Evolutionary conservation across 2,797 vertebrate genomes (phyloP), one percentile per base, ranked within the genome.

Genomic region (Melanotaenia trifasciata): DNA sequence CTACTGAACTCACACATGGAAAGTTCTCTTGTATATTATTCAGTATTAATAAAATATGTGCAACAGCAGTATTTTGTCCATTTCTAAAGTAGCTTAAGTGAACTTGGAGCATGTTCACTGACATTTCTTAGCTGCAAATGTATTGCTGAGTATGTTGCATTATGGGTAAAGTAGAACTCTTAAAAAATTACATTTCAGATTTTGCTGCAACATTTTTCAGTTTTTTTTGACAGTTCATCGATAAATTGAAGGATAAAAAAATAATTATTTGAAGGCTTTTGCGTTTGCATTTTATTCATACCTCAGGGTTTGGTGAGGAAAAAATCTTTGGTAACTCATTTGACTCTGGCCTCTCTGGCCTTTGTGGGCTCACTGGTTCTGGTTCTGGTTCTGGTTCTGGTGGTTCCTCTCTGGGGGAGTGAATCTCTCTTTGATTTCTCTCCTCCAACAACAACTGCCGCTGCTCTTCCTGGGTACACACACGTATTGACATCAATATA

Each of bases 381-480:
- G 69, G 72, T 3, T 66, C 79, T n/a, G 51, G 62, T 50, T 38
- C 80, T 22, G 66, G 62, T 12, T 88, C 74, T 13, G 18, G 26
- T 20, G 79, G 66, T 56, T 92, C 90, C 58, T 58, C 58, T 64
- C 22, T 81, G 12, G 62, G 24, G 13, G 84, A 83, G 18, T 82
- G 88, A 0, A 70, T 66, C 58, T 91, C 90, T 18, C 32, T 86
- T 64, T 74, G 86, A 40, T 50, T 79, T 72, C 61, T 83, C 61
- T 93, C 89, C 60, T 93, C 90, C 47, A 80, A 58, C 51, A 85
- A 4, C 74, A 85, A 53, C 65, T 0, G 76, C 53, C 69, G 87
- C 24, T 77, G 84, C 66, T 94, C 92, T 72, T 94, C 93, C 94
- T 95, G 80, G 1, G 47, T 38, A 1, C n/a, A 83, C 9, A 70